A percentile compares a stretch with the other conserved stretches of the same genome.
Evolutionary conservation across 1,140 invertebrate species (phyloP).

Genomic region (Batillaria attramentaria): DNA sequence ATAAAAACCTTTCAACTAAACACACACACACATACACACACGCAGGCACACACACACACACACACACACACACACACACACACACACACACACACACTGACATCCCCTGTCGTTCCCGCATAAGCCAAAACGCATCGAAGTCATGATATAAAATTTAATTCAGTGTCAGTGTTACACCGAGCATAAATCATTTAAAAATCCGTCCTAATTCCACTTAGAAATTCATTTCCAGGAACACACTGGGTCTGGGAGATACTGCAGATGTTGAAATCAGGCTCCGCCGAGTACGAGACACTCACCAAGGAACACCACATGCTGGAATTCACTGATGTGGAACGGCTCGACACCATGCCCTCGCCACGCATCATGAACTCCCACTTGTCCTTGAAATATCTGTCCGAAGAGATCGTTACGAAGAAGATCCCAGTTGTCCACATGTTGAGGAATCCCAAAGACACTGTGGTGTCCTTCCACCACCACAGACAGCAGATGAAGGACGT

Average conservation of each 20-base stretch:
- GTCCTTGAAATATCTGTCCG: neutral
- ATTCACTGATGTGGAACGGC: conserved; percentile 1
- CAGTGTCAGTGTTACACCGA: too few species aligned
- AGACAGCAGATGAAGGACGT: neutral
- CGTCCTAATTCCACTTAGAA: too few species aligned
- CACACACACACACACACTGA: conserved; percentile 10
- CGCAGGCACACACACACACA: neutral
- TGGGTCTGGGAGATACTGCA: conserved; percentile 29
- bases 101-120: too few species aligned
- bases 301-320: conserved; percentile 20
- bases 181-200: too few species aligned
- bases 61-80: neutral
- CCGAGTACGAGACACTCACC: conserved; percentile 19
- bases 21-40: neutral
- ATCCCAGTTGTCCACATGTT: conserved; percentile 20
- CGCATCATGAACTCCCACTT: conserved; percentile 30
- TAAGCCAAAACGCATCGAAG: too few species aligned
- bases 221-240: conserved; percentile 27
- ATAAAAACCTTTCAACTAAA: too few species aligned
- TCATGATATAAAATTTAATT: too few species aligned
- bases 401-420: conserved; percentile 19
- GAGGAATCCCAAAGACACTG: conserved; percentile 24
- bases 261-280: conserved; percentile 16
- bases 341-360: conserved; percentile 8
- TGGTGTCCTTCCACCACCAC: conserved; percentile 16